Percentiles rank a stretch among this genome's conserved stretches.
Conservation (phyloP, 2,797 vertebrate genomes). For the Halcyon smyrnensis region DNA sequence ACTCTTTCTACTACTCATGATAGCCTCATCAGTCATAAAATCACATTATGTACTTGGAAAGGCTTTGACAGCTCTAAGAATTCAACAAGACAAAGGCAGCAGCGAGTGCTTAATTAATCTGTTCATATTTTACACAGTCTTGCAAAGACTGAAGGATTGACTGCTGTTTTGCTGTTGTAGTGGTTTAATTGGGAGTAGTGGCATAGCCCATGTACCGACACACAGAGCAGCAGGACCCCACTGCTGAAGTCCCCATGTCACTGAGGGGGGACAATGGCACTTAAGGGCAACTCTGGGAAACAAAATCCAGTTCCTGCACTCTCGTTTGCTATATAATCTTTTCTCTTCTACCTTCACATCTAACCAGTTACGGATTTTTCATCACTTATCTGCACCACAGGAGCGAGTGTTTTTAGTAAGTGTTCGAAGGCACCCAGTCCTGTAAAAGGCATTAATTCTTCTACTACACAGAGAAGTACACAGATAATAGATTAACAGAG, state of each 20-base stretch:
- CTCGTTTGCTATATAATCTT: neutral
- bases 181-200: neutral
- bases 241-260: neutral
- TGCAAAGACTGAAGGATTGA: neutral
- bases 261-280: neutral
- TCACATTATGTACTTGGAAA: neutral
- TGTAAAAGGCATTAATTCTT: neutral
- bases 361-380: neutral
- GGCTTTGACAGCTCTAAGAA: constrained; percentile 24
- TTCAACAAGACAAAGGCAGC: neutral
- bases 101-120: neutral
- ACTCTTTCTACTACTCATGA: neutral
- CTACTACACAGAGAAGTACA: neutral
- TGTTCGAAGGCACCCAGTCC: neutral
- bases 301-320: neutral
- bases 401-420: neutral
- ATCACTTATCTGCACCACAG: neutral
- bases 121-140: neutral
- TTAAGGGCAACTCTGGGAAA: neutral
- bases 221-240: neutral
- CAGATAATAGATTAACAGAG: neutral
- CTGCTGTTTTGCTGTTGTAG: neutral
- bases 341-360: neutral
- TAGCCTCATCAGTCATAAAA: constrained; percentile 5
- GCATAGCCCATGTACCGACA: neutral